Percentiles rank a stretch among this genome's conserved stretches.
Evolutionary conservation across 2,888 invertebrate genomes (phyloP).

Genomic region (Bellardia bayeri): DNA sequence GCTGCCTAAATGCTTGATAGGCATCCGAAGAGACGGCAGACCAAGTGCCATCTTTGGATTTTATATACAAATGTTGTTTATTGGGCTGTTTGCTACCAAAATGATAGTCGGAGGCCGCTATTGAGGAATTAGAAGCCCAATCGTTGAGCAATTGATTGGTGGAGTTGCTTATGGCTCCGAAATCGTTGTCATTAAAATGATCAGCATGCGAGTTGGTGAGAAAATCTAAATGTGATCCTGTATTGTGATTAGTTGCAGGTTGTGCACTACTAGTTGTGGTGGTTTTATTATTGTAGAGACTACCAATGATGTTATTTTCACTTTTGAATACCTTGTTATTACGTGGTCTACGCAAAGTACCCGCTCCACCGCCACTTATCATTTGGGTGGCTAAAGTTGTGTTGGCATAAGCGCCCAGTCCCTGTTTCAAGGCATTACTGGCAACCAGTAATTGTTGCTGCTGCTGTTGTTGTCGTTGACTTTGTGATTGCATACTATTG

Average conservation of each 20-base stretch:
- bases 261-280: slow-evolving; percentile 39
- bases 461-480: slow-evolving; percentile 64
- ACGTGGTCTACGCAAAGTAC: slow-evolving; percentile 83
- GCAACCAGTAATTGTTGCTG: slow-evolving; percentile 81
- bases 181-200: slow-evolving; percentile 77
- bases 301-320: slow-evolving; percentile 83
- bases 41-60: slow-evolving; percentile 84
- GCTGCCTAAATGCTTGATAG: slow-evolving; percentile 82
- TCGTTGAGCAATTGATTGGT: slow-evolving; percentile 82
- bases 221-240: slow-evolving; percentile 77
- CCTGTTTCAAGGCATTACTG: slow-evolving; percentile 82
- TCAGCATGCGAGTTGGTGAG: slow-evolving; percentile 76
- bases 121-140: slow-evolving; percentile 81
- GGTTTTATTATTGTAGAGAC: slow-evolving; percentile 69
- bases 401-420: slow-evolving; percentile 81
- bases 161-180: slow-evolving; percentile 79
- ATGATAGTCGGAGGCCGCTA: slow-evolving; percentile 78
- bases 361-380: slow-evolving; percentile 80
- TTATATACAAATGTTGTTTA: slow-evolving; percentile 83
- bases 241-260: slow-evolving; percentile 48
- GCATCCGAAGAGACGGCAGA: slow-evolving; percentile 83
- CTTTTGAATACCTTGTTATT: slow-evolving; percentile 83
- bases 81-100: slow-evolving; percentile 82
- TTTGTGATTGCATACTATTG: slow-evolving; percentile 63
- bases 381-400: slow-evolving; percentile 81